Percentiles rank a stretch among this genome's conserved stretches.
Conservation (phyloP, 2,113 vertebrate genomes). For the Oryzias woworae region DNA sequence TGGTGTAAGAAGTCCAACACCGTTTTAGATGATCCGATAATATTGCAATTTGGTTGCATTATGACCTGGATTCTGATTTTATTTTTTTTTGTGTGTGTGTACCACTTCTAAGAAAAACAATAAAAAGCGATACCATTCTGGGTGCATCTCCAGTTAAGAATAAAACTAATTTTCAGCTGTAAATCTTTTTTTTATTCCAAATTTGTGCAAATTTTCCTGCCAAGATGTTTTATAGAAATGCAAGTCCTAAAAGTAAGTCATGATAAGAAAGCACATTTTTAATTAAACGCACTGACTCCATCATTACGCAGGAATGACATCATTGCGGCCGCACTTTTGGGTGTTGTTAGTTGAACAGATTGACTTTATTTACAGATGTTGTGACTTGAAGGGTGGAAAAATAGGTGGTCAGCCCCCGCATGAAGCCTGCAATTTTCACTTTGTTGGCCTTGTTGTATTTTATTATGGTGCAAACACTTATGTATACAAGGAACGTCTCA, state of each 20-base stretch:
- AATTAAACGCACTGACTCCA: slow-evolving; percentile 45
- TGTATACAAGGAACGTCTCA: slow-evolving; percentile 67
- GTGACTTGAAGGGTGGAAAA: slow-evolving; percentile 60
- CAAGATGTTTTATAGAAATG: slow-evolving; percentile 14
- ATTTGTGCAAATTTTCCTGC: slow-evolving; percentile 4
- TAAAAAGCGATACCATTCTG: not conserved
- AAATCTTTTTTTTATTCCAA: not conserved
- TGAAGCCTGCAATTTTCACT: slow-evolving; percentile 68
- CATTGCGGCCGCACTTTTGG: slow-evolving; percentile 57
- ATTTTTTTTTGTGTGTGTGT: too few relatives aligned
- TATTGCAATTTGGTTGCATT: too few relatives aligned
- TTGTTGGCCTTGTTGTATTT: slow-evolving; percentile 66
- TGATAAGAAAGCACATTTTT: slow-evolving; percentile 38
- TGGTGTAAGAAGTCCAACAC: too few relatives aligned
- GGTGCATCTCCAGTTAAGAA: not conserved
- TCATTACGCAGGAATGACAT: slow-evolving; percentile 57
- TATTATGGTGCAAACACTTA: slow-evolving; percentile 70
- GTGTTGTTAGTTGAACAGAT: slow-evolving; percentile 47
- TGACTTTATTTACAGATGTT: slow-evolving; percentile 66
- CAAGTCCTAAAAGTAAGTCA: slow-evolving; percentile 28
- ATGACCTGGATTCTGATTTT: too few relatives aligned
- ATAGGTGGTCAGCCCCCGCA: slow-evolving; percentile 62
- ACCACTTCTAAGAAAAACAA: too few relatives aligned
- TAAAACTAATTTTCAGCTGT: not conserved
- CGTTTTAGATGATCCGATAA: too few relatives aligned